Conservation (phyloP, 2,113 vertebrate genomes). For the Aegithalos caudatus region DNA sequence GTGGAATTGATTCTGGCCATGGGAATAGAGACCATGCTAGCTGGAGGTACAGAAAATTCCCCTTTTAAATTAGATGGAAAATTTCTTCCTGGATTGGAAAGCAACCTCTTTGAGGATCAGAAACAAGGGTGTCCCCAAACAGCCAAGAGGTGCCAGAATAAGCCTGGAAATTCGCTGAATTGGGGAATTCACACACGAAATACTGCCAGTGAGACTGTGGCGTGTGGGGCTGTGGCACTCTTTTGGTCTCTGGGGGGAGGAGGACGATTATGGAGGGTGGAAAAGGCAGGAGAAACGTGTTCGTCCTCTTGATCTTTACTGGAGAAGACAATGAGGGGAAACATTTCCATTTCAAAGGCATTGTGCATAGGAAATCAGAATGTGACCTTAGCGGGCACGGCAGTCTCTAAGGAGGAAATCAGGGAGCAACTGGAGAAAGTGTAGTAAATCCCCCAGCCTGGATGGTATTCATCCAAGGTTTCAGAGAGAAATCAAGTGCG, state of each 20-base stretch:
- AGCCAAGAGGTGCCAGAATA: not conserved
- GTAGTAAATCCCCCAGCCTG: constrained; percentile 19
- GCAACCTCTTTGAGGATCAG: not conserved
- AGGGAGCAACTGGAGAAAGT: constrained; percentile 63
- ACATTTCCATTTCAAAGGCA: constrained; percentile 58
- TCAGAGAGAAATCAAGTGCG: constrained; percentile 26
- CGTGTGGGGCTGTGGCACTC: not conserved
- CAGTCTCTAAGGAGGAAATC: constrained; percentile 47
- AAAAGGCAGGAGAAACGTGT: not conserved
- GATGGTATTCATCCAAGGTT: constrained; percentile 10
- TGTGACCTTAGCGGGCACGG: constrained; percentile 21
- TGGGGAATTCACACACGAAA: not conserved
- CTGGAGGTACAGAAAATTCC: not conserved
- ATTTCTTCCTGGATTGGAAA: not conserved
- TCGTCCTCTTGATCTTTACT: constrained; percentile 31
- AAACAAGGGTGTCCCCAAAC: not conserved
- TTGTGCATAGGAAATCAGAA: constrained; percentile 53
- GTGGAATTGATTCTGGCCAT: not conserved
- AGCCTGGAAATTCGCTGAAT: not conserved
- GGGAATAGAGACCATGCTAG: not conserved
- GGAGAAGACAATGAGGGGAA: constrained; percentile 54
- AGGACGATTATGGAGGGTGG: not conserved
- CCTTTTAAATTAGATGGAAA: not conserved
- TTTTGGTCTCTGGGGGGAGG: not conserved
- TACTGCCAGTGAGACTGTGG: not conserved